These are phyloP conservation scores for Mya arenaria DNA, from an alignment of 1,140 invertebrate species.

Conservation along the genomic window DNA sequence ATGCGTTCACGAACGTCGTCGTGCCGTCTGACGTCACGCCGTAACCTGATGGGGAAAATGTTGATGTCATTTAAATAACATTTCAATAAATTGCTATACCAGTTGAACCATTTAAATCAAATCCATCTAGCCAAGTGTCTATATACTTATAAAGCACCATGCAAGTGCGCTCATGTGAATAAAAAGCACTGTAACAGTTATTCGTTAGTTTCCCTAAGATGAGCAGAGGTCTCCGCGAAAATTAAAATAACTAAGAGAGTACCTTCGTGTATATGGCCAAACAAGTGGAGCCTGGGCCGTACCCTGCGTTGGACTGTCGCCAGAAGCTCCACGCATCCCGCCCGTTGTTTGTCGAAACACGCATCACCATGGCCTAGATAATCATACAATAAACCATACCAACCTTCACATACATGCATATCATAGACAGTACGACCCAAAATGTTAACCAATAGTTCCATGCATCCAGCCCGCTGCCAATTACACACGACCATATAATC, in stretches of 20 bases:
- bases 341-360: slow-evolving; percentile 86
- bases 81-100: no score
- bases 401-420: no score
- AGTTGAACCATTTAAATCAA: no score
- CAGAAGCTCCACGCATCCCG: slow-evolving; percentile 92
- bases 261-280: slow-evolving; percentile 95
- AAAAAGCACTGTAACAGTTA: no score
- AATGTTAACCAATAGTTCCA: no score
- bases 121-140: no score
- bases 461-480: no score
- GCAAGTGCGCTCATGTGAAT: no score
- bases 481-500: no score
- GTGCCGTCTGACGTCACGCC: slow-evolving; percentile 87
- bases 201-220: not conserved
- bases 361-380: slow-evolving; percentile 89
- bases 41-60: slow-evolving; percentile 65
- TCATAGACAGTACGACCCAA: no score
- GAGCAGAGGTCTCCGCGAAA: not conserved
- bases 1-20: slow-evolving; percentile 92
- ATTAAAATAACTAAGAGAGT: slow-evolving; percentile 37
- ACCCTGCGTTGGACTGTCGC: slow-evolving; percentile 89
- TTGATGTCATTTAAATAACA: not conserved
- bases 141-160: no score
- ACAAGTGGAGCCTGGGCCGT: slow-evolving; percentile 92
- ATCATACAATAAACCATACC: not conserved